Evolutionary conservation across 2,888 invertebrate species (phyloP).

Genomic region (Eristalis pertinax): DNA sequence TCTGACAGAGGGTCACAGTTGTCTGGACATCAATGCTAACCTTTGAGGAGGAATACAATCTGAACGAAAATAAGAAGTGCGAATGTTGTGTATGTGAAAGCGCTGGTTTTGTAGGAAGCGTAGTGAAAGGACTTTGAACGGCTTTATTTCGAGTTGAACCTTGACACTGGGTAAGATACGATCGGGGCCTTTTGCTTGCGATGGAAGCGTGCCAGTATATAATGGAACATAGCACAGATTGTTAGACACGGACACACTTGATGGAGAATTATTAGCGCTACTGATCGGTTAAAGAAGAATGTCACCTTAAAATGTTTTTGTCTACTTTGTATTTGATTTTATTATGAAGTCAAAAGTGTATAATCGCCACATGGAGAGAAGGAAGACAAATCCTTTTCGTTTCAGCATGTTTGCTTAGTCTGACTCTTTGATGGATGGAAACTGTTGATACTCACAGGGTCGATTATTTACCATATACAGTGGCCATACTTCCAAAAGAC

Average conservation of each 20-base stretch:
- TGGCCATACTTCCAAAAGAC: too few relatives aligned
- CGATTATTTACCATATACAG: too few relatives aligned
- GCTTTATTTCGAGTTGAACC: neutral
- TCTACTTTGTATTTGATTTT: too few relatives aligned
- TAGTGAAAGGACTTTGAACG: neutral
- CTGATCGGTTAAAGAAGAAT: too few relatives aligned
- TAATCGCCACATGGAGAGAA: too few relatives aligned
- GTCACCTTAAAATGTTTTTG: too few relatives aligned
- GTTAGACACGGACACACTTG: neutral
- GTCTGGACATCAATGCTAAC: slow-evolving; percentile 3
- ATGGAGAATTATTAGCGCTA: too few relatives aligned
- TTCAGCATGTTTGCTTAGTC: too few relatives aligned
- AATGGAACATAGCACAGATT: neutral
- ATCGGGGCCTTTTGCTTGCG: neutral
- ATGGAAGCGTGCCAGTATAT: neutral
- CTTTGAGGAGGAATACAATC: neutral
- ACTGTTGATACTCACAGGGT: too few relatives aligned
- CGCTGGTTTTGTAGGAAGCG: neutral
- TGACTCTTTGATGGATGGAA: too few relatives aligned
- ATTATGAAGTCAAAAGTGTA: too few relatives aligned
- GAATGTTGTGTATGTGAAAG: neutral
- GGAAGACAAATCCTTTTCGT: too few relatives aligned
- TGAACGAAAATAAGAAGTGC: neutral
- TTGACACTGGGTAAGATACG: neutral
- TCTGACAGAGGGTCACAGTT: neutral